Evolutionary conservation across 2,888 invertebrate genomes (phyloP), one percentile per base, ranked within the genome.

Genomic region (Coelopa pilipes): DNA sequence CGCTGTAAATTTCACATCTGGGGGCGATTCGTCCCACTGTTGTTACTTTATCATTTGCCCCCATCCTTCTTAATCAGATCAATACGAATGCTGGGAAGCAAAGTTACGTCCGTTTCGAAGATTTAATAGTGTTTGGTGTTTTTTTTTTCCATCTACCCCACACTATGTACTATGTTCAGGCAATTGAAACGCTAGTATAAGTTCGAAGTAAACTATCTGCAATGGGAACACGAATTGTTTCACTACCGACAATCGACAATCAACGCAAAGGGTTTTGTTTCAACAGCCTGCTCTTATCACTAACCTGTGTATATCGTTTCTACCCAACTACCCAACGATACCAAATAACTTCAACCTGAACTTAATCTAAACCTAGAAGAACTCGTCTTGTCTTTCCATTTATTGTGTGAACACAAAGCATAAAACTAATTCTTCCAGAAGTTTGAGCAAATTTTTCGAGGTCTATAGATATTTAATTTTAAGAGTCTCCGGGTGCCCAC

Each of bases 391-490:
- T 59, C 21, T 66, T 66, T 66, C 66, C 66, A 66, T 50, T 66
- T 47, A 49, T 66, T 66, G 49, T 59, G 21, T 21, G 21, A 21
- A 59, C 24, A 66, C 17, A 62, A 34, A 34, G 34, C 34, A 34
- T 34, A 34, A 34, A 50, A 62, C 70, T 63, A 62, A 62, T 70
- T 70, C 70, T 70, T 70, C 70, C 70, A 70, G 47, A 65, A 65
- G 46, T 46, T 46, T 34, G n/a, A 63, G 46, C 63, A 63, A 63
- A 63, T 65, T 65, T 65, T 65, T 19, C 34, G n/a, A 24, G 46
- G 17, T 65, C 65, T 65, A 65, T 47, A 19, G 19, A 12, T 46
- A 65, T 65, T 65, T 65, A 65, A 47, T 65, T 46, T 65, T 65
- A 65, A 47, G 47, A 46, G 45, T 65, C 45, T 65, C 34, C 34